Conservation (phyloP, 2,888 invertebrate genomes). For the Drosophila kokeensis region DNA sequence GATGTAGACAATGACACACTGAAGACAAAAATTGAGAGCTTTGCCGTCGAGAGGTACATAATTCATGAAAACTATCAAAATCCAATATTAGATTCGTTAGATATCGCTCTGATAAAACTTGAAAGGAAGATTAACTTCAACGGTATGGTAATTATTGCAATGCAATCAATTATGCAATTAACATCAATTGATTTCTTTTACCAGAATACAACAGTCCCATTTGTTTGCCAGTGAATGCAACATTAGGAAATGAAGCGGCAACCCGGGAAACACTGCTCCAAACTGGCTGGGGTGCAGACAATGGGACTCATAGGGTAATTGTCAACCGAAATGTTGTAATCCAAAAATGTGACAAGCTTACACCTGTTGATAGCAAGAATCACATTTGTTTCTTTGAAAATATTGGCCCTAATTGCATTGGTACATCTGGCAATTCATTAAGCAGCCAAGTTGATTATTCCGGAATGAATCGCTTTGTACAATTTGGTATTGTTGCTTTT, state of each 20-base stretch:
- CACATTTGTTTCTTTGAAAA: neutral
- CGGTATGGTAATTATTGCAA: conserved; percentile 2
- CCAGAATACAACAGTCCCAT: conserved; percentile 31
- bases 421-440: conserved; percentile 23
- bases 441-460: conserved; percentile 10
- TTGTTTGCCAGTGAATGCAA: conserved; percentile 30
- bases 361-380: neutral
- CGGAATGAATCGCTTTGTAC: conserved; percentile 19
- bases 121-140: conserved; percentile 14
- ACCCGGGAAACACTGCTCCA: conserved; percentile 1
- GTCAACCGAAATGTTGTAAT: neutral
- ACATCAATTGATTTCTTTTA: neutral
- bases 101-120: conserved; percentile 31
- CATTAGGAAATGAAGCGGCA: conserved; percentile 6
- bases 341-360: neutral
- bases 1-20: neutral
- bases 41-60: conserved; percentile 3
- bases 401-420: neutral
- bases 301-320: too few species aligned
- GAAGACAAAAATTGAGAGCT: conserved; percentile 2
- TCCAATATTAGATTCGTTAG: neutral
- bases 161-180: neutral
- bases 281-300: neutral
- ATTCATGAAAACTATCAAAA: neutral
- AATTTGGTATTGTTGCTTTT: conserved; percentile 12